These are phyloP conservation scores for Dufourea novaeangliae DNA, from an alignment of 1,140 invertebrate species.

Conservation along the genomic window DNA sequence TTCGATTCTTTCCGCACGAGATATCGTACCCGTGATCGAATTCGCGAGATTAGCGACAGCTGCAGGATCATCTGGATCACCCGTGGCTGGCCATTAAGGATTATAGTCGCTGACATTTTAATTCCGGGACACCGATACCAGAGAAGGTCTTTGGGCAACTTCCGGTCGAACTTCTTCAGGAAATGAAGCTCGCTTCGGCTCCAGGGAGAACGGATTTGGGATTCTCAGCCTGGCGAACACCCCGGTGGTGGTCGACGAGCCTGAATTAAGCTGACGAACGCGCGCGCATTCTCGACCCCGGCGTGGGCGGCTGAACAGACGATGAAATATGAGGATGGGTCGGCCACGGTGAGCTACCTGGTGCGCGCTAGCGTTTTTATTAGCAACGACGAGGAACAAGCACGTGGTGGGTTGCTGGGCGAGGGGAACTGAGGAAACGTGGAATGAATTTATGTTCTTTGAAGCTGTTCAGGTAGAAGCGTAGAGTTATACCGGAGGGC, in stretches of 20 bases:
- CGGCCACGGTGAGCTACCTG: background rate
- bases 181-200: background rate
- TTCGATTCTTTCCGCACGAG: too few species aligned
- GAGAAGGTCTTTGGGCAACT: background rate
- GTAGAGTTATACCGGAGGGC: too few species aligned
- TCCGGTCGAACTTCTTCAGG: background rate
- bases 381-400: background rate
- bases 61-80: background rate
- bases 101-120: background rate
- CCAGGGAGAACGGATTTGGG: background rate
- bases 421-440: background rate
- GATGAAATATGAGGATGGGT: background rate
- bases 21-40: background rate
- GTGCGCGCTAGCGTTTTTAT: conserved; percentile 1
- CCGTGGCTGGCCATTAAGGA: background rate
- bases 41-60: conserved; percentile 1
- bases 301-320: background rate
- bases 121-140: conserved; percentile 3
- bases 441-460: conserved; percentile 11
- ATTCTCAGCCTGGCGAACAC: background rate
- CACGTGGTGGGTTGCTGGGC: background rate
- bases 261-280: background rate
- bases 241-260: too few species aligned
- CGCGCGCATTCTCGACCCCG: background rate
- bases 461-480: background rate